Evolutionary conservation across 2,797 vertebrate species (phyloP).

Genomic region (Gymnoscopelus braueri): DNA sequence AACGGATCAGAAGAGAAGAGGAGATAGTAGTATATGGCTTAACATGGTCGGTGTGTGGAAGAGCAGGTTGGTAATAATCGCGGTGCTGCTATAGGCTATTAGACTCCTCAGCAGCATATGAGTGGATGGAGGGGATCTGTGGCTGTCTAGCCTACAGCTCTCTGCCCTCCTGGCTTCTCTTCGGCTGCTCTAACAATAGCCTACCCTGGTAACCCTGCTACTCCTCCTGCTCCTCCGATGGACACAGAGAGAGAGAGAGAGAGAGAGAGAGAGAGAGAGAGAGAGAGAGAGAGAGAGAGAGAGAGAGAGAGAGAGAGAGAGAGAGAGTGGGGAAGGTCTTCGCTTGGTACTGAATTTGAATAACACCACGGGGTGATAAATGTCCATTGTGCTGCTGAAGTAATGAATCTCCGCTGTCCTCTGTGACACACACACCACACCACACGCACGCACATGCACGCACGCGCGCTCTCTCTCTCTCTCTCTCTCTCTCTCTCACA

Average conservation of each 20-base stretch:
- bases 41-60: constrained; percentile 26
- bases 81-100: constrained; percentile 21
- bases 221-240: constrained; percentile 84
- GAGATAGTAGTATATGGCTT: constrained; percentile 1
- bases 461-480: no score
- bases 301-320: constrained; percentile 55
- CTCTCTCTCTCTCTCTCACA: no score
- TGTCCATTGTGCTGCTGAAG: constrained; percentile 99
- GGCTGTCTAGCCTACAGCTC: not conserved
- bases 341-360: constrained; percentile 99
- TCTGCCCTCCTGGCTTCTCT: constrained; percentile 87
- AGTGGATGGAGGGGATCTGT: constrained; percentile 48
- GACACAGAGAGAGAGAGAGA: constrained; percentile 76
- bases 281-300: constrained; percentile 72
- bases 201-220: no score
- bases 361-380: constrained; percentile 99
- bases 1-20: constrained; percentile 36
- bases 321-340: constrained; percentile 91
- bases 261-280: constrained; percentile 84
- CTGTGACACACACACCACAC: constrained; percentile 80
- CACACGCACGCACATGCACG: not conserved
- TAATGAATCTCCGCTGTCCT: constrained; percentile 99
- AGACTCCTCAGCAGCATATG: constrained; percentile 55
- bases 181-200: constrained; percentile 88
- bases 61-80: constrained; percentile 39